phyloP scores from a whole-genome alignment of 2,113 vertebrate genomes.

The Synchiropus splendidus region DNA sequence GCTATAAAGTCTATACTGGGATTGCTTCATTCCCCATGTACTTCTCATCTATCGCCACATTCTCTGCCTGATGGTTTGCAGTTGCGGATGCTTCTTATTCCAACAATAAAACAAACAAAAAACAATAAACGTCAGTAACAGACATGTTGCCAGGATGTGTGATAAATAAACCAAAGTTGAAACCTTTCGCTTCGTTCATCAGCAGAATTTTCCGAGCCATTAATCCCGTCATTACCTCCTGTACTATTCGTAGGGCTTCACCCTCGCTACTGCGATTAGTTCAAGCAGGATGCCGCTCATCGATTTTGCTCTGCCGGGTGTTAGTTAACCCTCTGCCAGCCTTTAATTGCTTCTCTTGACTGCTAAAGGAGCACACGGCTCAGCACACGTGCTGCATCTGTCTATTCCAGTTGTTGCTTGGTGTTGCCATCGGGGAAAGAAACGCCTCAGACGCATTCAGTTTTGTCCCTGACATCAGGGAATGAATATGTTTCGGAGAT shows the following conservation, averaged over 20 bases:
- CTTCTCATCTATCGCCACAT: no score
- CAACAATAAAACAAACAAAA: no score
- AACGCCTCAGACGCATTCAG: conserved; percentile 1
- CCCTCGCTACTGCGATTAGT: conserved; percentile 55
- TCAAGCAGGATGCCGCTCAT: conserved; percentile 52
- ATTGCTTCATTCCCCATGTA: no score
- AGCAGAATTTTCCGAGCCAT: conserved; percentile 61
- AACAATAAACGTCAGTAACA: conserved; percentile 5
- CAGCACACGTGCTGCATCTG: no score
- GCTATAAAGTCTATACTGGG: no score
- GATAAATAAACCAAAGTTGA: conserved; percentile 35
- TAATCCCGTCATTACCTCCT: conserved; percentile 57
- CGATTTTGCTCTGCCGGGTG: conserved; percentile 51
- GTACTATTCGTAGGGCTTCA: conserved; percentile 50
- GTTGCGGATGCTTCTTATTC: no score
- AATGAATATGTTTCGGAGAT: conserved; percentile 22
- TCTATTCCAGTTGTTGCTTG: no score
- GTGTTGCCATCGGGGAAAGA: no score
- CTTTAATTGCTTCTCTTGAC: conserved; percentile 55
- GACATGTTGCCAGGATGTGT: conserved; percentile 8
- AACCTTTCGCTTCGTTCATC: conserved; percentile 50
- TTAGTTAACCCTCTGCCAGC: conserved; percentile 56
- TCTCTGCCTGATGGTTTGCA: conserved; percentile 43
- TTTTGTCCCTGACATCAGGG: conserved; percentile 15
- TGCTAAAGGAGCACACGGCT: conserved; percentile 32